These are phyloP conservation scores for Drosophila aldrichi DNA, from an alignment of 2,888 invertebrate genomes.

Conservation along the genomic window DNA sequence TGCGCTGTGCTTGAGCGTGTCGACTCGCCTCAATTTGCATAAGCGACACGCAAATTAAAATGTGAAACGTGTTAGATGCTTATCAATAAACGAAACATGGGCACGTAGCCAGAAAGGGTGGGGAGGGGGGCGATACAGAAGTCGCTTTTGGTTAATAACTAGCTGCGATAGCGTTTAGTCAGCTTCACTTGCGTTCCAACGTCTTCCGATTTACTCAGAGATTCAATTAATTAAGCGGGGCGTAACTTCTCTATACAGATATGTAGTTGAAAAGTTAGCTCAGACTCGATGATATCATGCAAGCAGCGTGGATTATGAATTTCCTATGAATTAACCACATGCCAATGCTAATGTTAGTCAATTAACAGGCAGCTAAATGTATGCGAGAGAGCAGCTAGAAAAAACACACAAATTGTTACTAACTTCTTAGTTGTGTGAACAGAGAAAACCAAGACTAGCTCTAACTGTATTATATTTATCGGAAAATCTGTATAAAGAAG, in stretches of 20 bases:
- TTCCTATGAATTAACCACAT: slow-evolving; percentile 36
- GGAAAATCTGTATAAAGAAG: too few relatives aligned
- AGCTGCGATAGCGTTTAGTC: slow-evolving; percentile 19
- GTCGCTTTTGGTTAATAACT: slow-evolving; percentile 12
- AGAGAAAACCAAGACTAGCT: too few relatives aligned
- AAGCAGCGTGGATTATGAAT: slow-evolving; percentile 11
- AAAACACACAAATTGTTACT: not conserved
- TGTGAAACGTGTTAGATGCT: slow-evolving; percentile 75
- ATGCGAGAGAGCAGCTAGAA: not conserved
- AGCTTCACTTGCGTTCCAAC: slow-evolving; percentile 17
- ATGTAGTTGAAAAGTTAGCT: not conserved
- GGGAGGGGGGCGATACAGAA: slow-evolving; percentile 5
- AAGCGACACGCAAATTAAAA: slow-evolving; percentile 71
- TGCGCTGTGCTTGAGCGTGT: slow-evolving; percentile 48
- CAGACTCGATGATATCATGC: slow-evolving; percentile 44
- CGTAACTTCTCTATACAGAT: not conserved
- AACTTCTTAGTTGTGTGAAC: too few relatives aligned
- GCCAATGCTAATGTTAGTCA: slow-evolving; percentile 36
- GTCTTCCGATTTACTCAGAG: slow-evolving; percentile 22
- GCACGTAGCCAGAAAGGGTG: slow-evolving; percentile 34
- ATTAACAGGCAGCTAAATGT: slow-evolving; percentile 11
- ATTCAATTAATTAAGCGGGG: slow-evolving; percentile 12
- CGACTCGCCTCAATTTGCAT: slow-evolving; percentile 64
- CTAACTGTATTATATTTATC: too few relatives aligned
- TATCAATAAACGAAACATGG: slow-evolving; percentile 64